Percentiles rank a stretch among this genome's conserved stretches.
Conservation (phyloP, 2,113 vertebrate species). For the Oncorhynchus kisutch region DNA sequence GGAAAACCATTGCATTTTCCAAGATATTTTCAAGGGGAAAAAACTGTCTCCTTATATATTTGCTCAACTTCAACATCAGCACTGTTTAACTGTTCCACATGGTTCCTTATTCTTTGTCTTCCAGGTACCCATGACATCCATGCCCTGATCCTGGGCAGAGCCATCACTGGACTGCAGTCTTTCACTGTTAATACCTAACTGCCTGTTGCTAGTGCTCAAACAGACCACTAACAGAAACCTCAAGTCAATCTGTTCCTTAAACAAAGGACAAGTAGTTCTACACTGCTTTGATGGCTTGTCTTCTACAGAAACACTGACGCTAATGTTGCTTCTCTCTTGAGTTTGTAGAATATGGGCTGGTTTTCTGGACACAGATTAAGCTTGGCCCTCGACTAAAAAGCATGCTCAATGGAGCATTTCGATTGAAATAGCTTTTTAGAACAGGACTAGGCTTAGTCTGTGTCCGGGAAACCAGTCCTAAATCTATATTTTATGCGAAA, state of each 20-base stretch:
- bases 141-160: constrained; percentile 86
- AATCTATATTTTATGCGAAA: constrained; percentile 37
- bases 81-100: background rate
- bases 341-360: constrained; percentile 13
- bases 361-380: no score
- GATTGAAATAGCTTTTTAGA: no score
- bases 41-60: background rate
- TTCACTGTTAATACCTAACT: constrained; percentile 75
- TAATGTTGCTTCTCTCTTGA: background rate
- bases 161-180: constrained; percentile 88
- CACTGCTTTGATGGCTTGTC: constrained; percentile 9
- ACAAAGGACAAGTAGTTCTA: constrained; percentile 16
- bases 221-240: constrained; percentile 10
- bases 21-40: background rate
- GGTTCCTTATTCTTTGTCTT: background rate
- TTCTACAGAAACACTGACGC: background rate
- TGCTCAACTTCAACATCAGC: no score
- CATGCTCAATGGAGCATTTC: no score
- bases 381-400: no score
- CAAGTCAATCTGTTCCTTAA: background rate
- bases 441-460: no score
- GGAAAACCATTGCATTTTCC: background rate
- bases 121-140: constrained; percentile 92
- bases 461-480: background rate
- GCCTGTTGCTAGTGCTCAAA: background rate